Conservation (phyloP, 1,140 invertebrate genomes). For the Adelges cooleyi region DNA sequence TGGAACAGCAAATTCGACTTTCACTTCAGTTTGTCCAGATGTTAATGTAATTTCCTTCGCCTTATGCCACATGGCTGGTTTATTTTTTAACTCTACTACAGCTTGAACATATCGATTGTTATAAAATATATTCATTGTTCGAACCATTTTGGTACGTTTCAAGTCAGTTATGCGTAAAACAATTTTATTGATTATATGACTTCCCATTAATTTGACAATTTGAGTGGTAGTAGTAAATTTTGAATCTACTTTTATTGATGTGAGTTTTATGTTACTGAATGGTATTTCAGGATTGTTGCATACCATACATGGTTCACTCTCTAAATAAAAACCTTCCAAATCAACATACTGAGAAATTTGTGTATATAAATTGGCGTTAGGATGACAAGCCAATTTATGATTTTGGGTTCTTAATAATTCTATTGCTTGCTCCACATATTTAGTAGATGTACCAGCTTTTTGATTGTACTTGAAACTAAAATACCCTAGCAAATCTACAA, state of each 20-base stretch:
- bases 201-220: slow-evolving; percentile 89
- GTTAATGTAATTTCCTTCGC: slow-evolving; percentile 81
- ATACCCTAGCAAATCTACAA: slow-evolving; percentile 90
- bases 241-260: slow-evolving; percentile 86
- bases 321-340: slow-evolving; percentile 90
- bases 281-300: slow-evolving; percentile 96
- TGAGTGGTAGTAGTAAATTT: slow-evolving; percentile 97
- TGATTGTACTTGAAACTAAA: slow-evolving; percentile 63
- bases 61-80: slow-evolving; percentile 92
- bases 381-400: slow-evolving; percentile 73
- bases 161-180: slow-evolving; percentile 86
- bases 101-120: slow-evolving; percentile 92
- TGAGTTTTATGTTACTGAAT: slow-evolving; percentile 82
- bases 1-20: slow-evolving; percentile 90
- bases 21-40: slow-evolving; percentile 87
- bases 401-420: slow-evolving; percentile 77
- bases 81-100: slow-evolving; percentile 94
- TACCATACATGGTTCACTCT: slow-evolving; percentile 92
- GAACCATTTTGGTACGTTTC: slow-evolving; percentile 94
- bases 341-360: slow-evolving; percentile 84
- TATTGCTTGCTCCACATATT: slow-evolving; percentile 76
- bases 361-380: slow-evolving; percentile 86
- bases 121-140: slow-evolving; percentile 91
- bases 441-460: slow-evolving; percentile 44
- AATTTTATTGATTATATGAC: slow-evolving; percentile 90